Conservation (phyloP, 2,797 vertebrate species). For the Enteromius trimaculatus region DNA sequence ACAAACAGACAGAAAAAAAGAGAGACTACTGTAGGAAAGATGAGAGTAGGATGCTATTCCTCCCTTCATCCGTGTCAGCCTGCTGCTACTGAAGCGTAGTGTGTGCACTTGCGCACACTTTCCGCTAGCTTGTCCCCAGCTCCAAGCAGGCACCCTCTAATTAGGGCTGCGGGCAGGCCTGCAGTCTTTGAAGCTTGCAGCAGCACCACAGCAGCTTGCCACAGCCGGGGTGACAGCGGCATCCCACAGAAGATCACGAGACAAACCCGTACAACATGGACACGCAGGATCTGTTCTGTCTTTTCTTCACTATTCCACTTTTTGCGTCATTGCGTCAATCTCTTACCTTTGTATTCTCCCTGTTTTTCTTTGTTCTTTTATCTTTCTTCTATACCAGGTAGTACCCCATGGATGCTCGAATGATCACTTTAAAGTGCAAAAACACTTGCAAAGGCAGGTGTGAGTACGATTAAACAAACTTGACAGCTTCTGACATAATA, state of each 20-base stretch:
- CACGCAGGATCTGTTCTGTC: conserved; percentile 58
- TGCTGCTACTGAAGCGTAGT: conserved; percentile 58
- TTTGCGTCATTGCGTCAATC: conserved; percentile 3
- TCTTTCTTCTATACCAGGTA: neutral
- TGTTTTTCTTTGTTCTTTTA: neutral
- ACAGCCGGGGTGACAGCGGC: conserved; percentile 66
- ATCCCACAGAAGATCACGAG: conserved; percentile 66
- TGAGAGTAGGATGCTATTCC: conserved; percentile 50
- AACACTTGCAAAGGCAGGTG: neutral
- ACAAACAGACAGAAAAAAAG: conserved; percentile 16
- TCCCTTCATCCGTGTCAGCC: conserved; percentile 57
- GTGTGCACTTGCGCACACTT: conserved; percentile 65
- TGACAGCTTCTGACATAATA: conserved; percentile 25
- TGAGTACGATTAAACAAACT: neutral
- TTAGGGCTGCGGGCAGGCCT: conserved; percentile 65
- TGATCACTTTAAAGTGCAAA: neutral
- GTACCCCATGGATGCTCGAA: neutral
- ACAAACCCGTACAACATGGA: conserved; percentile 63
- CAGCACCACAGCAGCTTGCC: conserved; percentile 64
- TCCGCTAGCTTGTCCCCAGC: conserved; percentile 63
- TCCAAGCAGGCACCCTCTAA: conserved; percentile 64
- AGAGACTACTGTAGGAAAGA: conserved; percentile 37
- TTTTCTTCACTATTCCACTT: neutral
- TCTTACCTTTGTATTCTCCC: neutral
- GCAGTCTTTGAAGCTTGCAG: conserved; percentile 68